Percentiles rank a stretch among this genome's conserved stretches.
Conservation (phyloP, 2,888 invertebrate species). For the Cabera pusaria region DNA sequence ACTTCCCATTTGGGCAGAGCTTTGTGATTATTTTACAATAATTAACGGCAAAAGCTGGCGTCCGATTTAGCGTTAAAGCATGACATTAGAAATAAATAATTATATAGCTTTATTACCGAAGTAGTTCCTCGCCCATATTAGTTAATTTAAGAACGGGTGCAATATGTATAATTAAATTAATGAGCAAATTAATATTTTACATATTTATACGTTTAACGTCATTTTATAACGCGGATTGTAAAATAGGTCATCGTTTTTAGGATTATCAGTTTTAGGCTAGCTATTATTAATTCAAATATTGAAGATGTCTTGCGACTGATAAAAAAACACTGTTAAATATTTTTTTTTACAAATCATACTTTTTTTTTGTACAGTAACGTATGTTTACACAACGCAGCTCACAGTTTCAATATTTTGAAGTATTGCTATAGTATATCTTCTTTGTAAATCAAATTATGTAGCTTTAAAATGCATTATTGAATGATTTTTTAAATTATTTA, state of each 20-base stretch:
- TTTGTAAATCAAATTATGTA: no score
- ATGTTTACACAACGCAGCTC: no score
- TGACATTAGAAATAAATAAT: conserved; percentile 20
- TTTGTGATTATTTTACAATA: conserved; percentile 27
- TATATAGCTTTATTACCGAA: conserved; percentile 30
- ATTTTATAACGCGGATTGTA: conserved; percentile 34
- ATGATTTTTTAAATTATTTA: no score
- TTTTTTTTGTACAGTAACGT: no score
- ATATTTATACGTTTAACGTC: conserved; percentile 35
- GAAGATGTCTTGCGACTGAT: conserved; percentile 23
- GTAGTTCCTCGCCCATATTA: conserved; percentile 33
- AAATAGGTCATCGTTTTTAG: conserved; percentile 31
- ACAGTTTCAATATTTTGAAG: no score
- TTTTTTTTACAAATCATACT: neutral
- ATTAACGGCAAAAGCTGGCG: conserved; percentile 30
- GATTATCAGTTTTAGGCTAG: conserved; percentile 30
- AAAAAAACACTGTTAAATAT: conserved; percentile 1
- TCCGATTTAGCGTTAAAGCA: conserved; percentile 25
- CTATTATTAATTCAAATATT: conserved; percentile 23
- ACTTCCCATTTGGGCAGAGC: conserved; percentile 24
- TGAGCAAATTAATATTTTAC: conserved; percentile 35
- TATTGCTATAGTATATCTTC: no score
- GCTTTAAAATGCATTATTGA: no score
- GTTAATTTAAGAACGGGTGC: conserved; percentile 32
- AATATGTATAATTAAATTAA: conserved; percentile 28